Conservation (phyloP, 2,113 vertebrate genomes). For the Crotalus viridis region DNA sequence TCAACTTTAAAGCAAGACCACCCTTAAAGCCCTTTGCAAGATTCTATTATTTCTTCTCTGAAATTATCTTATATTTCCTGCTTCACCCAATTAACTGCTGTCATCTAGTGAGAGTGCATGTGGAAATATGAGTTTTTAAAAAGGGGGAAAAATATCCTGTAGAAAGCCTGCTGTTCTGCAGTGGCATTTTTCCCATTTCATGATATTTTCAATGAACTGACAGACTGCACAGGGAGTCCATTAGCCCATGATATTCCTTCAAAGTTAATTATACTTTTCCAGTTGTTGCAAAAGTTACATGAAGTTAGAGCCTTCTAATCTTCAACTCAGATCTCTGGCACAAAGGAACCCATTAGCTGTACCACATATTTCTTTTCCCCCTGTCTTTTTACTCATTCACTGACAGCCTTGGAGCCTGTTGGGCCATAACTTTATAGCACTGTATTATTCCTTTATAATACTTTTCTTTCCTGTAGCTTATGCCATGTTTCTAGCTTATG, state of each 20-base stretch:
- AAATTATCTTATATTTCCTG: background rate
- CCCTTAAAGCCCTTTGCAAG: background rate
- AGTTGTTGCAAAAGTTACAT: constrained; percentile 1
- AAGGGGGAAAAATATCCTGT: background rate
- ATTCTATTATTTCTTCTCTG: background rate
- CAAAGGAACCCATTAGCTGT: constrained; percentile 21
- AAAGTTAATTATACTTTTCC: constrained; percentile 46
- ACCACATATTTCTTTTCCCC: background rate
- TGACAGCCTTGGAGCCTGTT: constrained; percentile 39
- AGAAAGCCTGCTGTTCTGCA: constrained; percentile 38
- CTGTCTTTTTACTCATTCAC: background rate
- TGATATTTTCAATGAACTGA: constrained; percentile 48
- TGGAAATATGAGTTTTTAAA: background rate
- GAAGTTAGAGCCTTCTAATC: constrained; percentile 44
- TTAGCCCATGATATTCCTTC: constrained; percentile 37
- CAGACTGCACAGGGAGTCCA: constrained; percentile 41
- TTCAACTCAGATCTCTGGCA: constrained; percentile 13
- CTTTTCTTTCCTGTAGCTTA: constrained; percentile 33
- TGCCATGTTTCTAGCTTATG: background rate
- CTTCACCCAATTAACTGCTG: background rate
- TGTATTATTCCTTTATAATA: constrained; percentile 16
- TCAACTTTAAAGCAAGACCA: background rate
- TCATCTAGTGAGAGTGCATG: background rate
- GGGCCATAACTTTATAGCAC: background rate
- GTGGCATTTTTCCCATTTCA: constrained; percentile 25